These are phyloP conservation scores for Omphaloscelis lunosa DNA, from an alignment of 2,888 invertebrate species.

Conservation along the genomic window DNA sequence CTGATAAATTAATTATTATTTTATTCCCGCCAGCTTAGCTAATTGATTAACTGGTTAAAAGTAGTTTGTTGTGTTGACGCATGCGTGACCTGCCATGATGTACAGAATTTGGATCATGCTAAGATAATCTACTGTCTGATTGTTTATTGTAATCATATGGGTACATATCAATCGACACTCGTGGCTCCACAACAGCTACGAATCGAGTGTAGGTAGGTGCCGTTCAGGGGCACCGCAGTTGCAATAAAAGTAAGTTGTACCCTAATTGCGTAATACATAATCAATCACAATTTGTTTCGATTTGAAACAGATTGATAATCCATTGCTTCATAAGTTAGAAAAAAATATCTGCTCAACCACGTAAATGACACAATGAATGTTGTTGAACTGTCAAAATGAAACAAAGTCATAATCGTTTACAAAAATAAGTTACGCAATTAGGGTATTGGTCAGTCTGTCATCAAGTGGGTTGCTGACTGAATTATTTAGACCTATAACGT, in stretches of 20 bases:
- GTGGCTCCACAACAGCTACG: not conserved
- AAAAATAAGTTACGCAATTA: too few relatives aligned
- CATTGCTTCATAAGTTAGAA: too few relatives aligned
- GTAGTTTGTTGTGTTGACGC: slow-evolving; percentile 13
- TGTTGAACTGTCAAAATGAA: too few relatives aligned
- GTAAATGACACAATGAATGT: too few relatives aligned
- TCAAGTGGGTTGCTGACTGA: not conserved
- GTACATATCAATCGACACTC: too few relatives aligned
- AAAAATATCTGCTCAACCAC: too few relatives aligned
- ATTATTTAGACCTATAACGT: not conserved
- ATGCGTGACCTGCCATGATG: slow-evolving; percentile 8
- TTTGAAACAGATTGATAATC: too few relatives aligned
- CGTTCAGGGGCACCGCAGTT: not conserved
- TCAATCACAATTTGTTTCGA: too few relatives aligned
- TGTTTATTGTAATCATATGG: not conserved
- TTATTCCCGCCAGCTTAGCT: slow-evolving; percentile 27
- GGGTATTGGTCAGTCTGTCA: not conserved
- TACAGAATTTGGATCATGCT: not conserved
- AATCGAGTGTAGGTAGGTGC: not conserved
- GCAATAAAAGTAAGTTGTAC: too few relatives aligned
- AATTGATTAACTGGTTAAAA: slow-evolving; percentile 42
- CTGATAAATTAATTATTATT: slow-evolving; percentile 27
- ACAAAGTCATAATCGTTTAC: too few relatives aligned
- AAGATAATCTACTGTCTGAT: not conserved
- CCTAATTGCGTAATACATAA: too few relatives aligned